These are phyloP conservation scores for Meda fulgida DNA, from an alignment of 2,797 vertebrate species.

Conservation along the genomic window DNA sequence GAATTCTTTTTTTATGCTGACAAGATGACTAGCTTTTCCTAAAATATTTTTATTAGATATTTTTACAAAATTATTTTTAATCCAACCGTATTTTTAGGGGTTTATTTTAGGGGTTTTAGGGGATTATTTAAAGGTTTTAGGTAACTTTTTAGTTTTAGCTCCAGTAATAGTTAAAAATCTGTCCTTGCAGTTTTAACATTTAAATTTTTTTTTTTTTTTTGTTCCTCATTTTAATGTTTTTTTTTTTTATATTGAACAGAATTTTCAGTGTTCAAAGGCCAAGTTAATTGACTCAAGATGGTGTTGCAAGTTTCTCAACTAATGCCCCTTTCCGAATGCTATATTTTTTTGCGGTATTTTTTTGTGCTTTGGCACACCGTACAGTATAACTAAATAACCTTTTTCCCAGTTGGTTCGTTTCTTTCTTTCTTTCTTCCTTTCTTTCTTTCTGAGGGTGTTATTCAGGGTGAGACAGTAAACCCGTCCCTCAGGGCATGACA, in stretches of 20 bases:
- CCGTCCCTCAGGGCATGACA: conserved; percentile 20
- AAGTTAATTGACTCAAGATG: conserved; percentile 9
- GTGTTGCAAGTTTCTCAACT: neutral
- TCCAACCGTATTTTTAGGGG: neutral
- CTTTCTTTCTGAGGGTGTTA: neutral
- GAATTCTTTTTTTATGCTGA: neutral
- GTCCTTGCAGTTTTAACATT: neutral
- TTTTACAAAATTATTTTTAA: neutral
- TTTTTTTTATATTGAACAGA: neutral
- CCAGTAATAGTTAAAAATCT: neutral
- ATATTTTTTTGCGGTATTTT: neutral
- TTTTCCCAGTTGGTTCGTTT: neutral
- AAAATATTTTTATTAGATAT: neutral
- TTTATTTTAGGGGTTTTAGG: too few relatives aligned
- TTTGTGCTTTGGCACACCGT: neutral
- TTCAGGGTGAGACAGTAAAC: conserved; percentile 3
- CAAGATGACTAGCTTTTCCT: neutral
- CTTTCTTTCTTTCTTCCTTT: neutral
- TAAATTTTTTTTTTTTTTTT: too few relatives aligned
- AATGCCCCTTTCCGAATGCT: neutral
- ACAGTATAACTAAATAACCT: neutral
- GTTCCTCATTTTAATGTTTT: neutral
- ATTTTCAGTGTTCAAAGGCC: conserved; percentile 11
- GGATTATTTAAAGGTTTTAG: neutral
- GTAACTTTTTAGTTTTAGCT: neutral